Conservation (phyloP, 2,888 invertebrate species). For the Trissoscelio sp. region DNA sequence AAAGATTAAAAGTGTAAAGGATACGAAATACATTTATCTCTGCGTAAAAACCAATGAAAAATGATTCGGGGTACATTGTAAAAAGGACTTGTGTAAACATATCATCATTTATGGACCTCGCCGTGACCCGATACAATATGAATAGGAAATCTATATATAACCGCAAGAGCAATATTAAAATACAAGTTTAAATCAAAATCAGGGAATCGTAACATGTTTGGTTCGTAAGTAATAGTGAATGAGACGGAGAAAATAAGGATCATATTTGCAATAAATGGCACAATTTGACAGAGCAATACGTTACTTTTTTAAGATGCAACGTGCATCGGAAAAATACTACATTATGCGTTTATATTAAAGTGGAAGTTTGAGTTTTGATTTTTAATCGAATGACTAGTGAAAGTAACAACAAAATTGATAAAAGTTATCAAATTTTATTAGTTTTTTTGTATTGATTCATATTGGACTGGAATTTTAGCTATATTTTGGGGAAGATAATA, state of each 20-base stretch:
- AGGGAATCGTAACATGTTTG: conserved; percentile 9
- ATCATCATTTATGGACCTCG: conserved; percentile 38
- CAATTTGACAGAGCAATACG: conserved; percentile 31
- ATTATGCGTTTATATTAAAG: too few relatives aligned
- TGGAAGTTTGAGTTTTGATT: not conserved
- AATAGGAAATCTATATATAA: conserved; percentile 47
- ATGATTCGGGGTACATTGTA: conserved; percentile 30
- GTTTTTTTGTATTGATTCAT: not conserved
- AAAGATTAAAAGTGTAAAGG: conserved; percentile 40
- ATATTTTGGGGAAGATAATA: conserved; percentile 23
- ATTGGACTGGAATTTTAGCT: conserved; percentile 4
- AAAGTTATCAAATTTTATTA: not conserved
- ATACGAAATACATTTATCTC: conserved; percentile 43
- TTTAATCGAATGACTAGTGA: not conserved
- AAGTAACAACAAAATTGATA: not conserved
- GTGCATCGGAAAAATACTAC: not conserved
- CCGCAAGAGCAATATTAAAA: conserved; percentile 19
- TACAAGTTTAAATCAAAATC: conserved; percentile 49
- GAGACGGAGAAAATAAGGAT: conserved; percentile 16
- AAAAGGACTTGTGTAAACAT: conserved; percentile 43
- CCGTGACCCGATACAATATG: conserved; percentile 53
- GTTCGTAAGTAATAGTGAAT: conserved; percentile 13
- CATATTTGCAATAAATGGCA: conserved; percentile 19
- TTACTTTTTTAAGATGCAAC: conserved; percentile 11
- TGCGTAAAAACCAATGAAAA: conserved; percentile 42